Evolutionary conservation across 2,888 invertebrate genomes (phyloP).

Genomic region (Sericinus montela): DNA sequence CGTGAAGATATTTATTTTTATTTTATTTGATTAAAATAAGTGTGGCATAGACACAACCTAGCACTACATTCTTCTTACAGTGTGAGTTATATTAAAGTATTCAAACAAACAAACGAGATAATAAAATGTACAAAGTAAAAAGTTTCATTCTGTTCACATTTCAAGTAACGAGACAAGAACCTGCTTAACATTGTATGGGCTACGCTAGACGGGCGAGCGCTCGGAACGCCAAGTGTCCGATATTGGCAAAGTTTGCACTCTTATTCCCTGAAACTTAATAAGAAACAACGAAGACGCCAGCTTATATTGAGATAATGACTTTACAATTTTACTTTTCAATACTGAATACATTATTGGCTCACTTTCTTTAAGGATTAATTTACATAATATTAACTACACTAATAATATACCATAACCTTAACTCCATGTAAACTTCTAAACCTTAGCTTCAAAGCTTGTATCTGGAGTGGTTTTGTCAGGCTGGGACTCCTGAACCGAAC

Average conservation of each 20-base stretch:
- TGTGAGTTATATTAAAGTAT: not conserved
- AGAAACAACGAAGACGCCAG: slow-evolving; percentile 22
- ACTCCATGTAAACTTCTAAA: too few species aligned
- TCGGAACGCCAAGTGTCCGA: slow-evolving; percentile 30
- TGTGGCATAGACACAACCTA: too few species aligned
- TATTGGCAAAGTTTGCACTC: slow-evolving; percentile 37
- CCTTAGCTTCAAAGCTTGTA: too few species aligned
- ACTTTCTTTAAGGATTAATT: too few species aligned
- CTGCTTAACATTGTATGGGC: slow-evolving; percentile 15
- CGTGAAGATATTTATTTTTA: not conserved
- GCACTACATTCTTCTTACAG: not conserved
- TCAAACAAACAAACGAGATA: slow-evolving; percentile 1
- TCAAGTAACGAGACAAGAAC: slow-evolving; percentile 5
- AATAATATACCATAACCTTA: too few species aligned
- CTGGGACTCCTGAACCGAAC: too few species aligned
- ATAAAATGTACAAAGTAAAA: slow-evolving; percentile 6
- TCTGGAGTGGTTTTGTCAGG: too few species aligned
- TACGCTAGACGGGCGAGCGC: slow-evolving; percentile 1
- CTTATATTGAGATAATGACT: slow-evolving; percentile 3
- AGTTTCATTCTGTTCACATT: slow-evolving; percentile 7
- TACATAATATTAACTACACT: too few species aligned
- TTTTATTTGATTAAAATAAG: too few species aligned
- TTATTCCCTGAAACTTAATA: slow-evolving; percentile 29
- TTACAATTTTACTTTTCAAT: slow-evolving; percentile 11
- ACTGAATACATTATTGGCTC: too few species aligned